A percentile compares a stretch with the other conserved stretches of the same genome.
phyloP scores from a whole-genome alignment of 2,113 vertebrate genomes.

The Tetrax tetrax region DNA sequence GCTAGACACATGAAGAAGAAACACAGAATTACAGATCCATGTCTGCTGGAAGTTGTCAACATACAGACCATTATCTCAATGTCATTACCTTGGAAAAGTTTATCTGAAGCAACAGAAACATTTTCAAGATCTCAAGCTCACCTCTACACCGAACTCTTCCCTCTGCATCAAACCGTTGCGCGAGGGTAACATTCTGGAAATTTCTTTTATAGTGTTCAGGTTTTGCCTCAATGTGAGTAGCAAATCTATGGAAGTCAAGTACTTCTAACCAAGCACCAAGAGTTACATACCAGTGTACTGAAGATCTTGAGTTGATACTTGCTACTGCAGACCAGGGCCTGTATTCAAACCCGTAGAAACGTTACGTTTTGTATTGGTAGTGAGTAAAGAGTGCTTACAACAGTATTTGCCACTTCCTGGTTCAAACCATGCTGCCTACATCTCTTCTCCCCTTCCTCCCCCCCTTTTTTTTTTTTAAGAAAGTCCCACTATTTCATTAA shows the following conservation, averaged over 20 bases:
- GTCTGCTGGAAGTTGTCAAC: not conserved
- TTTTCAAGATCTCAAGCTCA: not conserved
- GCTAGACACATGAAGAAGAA: not conserved
- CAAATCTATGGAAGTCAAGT: not conserved
- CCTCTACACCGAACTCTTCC: not conserved
- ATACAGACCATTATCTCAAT: not conserved
- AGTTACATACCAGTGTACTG: not conserved
- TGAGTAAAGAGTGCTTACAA: not conserved
- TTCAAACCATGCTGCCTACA: not conserved
- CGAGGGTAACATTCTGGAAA: not conserved
- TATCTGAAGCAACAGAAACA: not conserved
- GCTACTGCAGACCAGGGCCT: not conserved
- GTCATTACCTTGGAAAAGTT: not conserved
- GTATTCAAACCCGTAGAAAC: not conserved
- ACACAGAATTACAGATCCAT: not conserved
- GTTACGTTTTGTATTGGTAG: not conserved
- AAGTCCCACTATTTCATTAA: not conserved
- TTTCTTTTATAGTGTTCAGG: not conserved
- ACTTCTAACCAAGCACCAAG: not conserved
- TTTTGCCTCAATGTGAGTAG: not conserved
- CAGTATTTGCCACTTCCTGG: not conserved
- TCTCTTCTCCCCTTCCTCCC: too few relatives aligned
- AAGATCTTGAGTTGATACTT: not conserved
- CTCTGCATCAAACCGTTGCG: not conserved
- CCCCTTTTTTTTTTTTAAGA: not conserved